Evolutionary conservation across 2,888 invertebrate genomes (phyloP), one percentile per base, ranked within the genome.

Genomic region (Mythimna impura): DNA sequence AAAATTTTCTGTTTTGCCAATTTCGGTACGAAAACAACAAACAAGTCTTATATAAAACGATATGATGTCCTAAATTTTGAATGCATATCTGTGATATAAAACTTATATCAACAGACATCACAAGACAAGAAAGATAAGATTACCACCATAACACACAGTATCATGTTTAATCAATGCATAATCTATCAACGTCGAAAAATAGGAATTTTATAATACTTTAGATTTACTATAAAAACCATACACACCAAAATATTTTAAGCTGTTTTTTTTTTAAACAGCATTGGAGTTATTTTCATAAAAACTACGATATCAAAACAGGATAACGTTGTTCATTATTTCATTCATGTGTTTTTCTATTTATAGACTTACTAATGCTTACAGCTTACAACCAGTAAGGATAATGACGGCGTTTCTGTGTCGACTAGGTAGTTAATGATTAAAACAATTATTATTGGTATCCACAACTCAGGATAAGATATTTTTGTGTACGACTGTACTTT

Each of bases 181-280:
- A 77, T 81, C 64, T 61, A 57, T 67, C 82, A 76, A 76, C 81
- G 76, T 78, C 70, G 8, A 70, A 81, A 76, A 55, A 68, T 25
- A 14, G 3, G 36, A 40, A 14, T 70, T 55, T 30, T 43, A 47
- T 10, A 36, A 67, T 34, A 55, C 1, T 3, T 22, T n/a, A 36
- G 47, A 25, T 34, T 34, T 36, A 25, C 8, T 2, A 12, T 25
- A 20, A 22, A 22, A 14, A 43, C 14, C 43, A 14, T 14, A 43
- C 47, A 47, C 17, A 47, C 17, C 47, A 47, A 47, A 17, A 7
- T 20, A 36, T 25, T 25, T 47, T 12, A 36, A 34, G 25, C 43
- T 1, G 9, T 14, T 43, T 58, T 14, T 58, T 14, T 30, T 22
- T 40, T 40, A 9, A 62, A 22, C 8, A 40, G n/a, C 12, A 50